Percentiles rank a stretch among this genome's conserved stretches.
Evolutionary conservation across 2,888 invertebrate genomes (phyloP).

Genomic region (Chydorus sphaericus): DNA sequence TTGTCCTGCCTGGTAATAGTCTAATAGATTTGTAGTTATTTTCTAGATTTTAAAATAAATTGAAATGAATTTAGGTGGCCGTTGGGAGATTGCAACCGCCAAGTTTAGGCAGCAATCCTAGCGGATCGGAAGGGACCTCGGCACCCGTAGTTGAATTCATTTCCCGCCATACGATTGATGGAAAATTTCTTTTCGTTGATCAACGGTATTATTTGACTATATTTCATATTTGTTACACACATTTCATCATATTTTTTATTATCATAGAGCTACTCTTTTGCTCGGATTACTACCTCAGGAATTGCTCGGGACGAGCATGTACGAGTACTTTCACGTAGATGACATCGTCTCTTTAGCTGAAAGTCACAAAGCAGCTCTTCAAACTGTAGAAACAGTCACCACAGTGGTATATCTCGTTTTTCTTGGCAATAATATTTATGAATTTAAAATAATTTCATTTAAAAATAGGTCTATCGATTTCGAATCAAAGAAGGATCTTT

Average conservation of each 20-base stretch:
- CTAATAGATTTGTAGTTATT: no score
- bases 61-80: slow-evolving; percentile 42
- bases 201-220: slow-evolving; percentile 48
- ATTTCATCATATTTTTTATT: slow-evolving; percentile 10
- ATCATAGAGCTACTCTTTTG: slow-evolving; percentile 62
- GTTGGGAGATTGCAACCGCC: slow-evolving; percentile 56
- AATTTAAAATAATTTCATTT: not conserved
- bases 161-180: slow-evolving; percentile 74
- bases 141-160: slow-evolving; percentile 68
- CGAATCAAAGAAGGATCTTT: slow-evolving; percentile 61
- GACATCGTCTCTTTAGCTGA: slow-evolving; percentile 66
- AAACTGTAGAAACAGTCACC: slow-evolving; percentile 26
- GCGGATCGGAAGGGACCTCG: slow-evolving; percentile 40
- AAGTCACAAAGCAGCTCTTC: slow-evolving; percentile 63
- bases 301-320: slow-evolving; percentile 77
- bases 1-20: slow-evolving; percentile 51
- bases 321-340: slow-evolving; percentile 75
- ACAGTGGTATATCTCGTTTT: slow-evolving; percentile 40
- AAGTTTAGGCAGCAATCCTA: slow-evolving; percentile 30
- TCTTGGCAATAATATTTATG: no score
- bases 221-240: not conserved
- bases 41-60: not conserved
- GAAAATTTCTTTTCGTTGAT: slow-evolving; percentile 83
- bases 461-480: slow-evolving; percentile 50
- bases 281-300: slow-evolving; percentile 87